phyloP scores from a whole-genome alignment of 2,888 invertebrate species.

The Oscheius sp. region DNA sequence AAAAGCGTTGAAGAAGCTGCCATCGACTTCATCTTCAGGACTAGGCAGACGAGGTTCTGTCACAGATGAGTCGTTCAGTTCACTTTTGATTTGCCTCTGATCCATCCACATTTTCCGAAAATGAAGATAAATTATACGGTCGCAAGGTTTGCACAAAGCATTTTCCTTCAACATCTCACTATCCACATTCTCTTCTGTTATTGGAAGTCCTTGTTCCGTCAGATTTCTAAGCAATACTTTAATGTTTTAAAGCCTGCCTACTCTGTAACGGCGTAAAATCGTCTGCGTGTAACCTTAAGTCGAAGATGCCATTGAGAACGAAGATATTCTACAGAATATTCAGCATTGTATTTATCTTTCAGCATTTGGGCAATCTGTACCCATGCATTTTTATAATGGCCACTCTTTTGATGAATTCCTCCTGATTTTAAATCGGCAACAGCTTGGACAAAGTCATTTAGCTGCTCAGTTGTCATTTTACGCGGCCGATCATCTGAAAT shows the following conservation, averaged over 20 bases:
- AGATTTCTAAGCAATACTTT: conserved; percentile 1
- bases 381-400: conserved; percentile 24
- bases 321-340: conserved; percentile 26
- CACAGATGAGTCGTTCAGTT: conserved; percentile 18
- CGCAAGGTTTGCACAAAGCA: conserved; percentile 25
- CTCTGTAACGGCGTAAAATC: conserved; percentile 27
- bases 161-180: conserved; percentile 19
- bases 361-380: conserved; percentile 6
- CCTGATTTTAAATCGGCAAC: conserved; percentile 19
- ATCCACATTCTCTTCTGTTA: conserved; percentile 23
- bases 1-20: conserved; percentile 4
- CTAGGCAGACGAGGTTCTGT: conserved; percentile 18
- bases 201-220: background rate
- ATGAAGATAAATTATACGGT: conserved; percentile 23
- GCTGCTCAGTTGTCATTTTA: conserved; percentile 24
- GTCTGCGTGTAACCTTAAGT: conserved; percentile 15
- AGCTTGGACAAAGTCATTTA: conserved; percentile 21
- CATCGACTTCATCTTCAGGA: conserved; percentile 14
- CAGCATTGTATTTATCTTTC: conserved; percentile 17
- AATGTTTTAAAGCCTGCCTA: background rate
- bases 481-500: conserved; percentile 24
- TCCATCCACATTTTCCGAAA: conserved; percentile 20
- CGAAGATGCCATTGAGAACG: conserved; percentile 25
- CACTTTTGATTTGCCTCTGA: conserved; percentile 20
- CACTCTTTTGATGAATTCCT: conserved; percentile 19